These are phyloP conservation scores for Perdix hodgsoniae DNA, from an alignment of 2,797 vertebrate species.

Conservation along the genomic window DNA sequence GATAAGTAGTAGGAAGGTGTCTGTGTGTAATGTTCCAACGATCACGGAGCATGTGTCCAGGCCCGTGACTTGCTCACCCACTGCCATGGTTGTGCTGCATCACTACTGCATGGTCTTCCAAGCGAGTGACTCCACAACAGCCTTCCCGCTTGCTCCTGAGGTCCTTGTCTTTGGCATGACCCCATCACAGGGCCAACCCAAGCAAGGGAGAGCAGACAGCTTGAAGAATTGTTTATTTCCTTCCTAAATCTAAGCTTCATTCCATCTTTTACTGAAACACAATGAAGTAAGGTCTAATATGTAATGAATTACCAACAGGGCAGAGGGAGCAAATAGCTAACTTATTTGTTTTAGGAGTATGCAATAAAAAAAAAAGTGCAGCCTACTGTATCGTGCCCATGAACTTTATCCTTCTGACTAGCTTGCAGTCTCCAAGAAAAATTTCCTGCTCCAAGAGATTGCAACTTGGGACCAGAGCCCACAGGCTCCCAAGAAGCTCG, in stretches of 20 bases:
- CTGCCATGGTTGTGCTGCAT: neutral
- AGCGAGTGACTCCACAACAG: neutral
- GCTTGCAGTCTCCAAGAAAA: constrained; percentile 77
- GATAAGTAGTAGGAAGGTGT: neutral
- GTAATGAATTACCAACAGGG: constrained; percentile 47
- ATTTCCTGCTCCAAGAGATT: constrained; percentile 61
- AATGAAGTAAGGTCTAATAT: constrained; percentile 33
- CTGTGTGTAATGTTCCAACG: fast-evolving
- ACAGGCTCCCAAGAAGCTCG: constrained; percentile 70
- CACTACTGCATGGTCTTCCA: neutral
- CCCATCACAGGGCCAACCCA: neutral
- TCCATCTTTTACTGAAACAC: constrained; percentile 4
- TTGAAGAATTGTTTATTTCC: constrained; percentile 13
- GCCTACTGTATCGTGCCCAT: constrained; percentile 64
- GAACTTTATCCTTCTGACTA: constrained; percentile 70
- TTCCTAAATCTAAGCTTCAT: neutral
- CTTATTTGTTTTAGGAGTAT: constrained; percentile 49
- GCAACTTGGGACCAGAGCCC: constrained; percentile 34
- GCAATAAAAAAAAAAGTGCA: neutral
- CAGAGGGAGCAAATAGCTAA: constrained; percentile 36
- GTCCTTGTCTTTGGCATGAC: neutral
- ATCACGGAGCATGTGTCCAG: fast-evolving
- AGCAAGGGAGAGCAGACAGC: neutral
- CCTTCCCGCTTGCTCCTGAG: neutral
- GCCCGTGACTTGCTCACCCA: fast-evolving